phyloP scores from a whole-genome alignment of 2,888 invertebrate genomes.

The Oasisia sp. region DNA sequence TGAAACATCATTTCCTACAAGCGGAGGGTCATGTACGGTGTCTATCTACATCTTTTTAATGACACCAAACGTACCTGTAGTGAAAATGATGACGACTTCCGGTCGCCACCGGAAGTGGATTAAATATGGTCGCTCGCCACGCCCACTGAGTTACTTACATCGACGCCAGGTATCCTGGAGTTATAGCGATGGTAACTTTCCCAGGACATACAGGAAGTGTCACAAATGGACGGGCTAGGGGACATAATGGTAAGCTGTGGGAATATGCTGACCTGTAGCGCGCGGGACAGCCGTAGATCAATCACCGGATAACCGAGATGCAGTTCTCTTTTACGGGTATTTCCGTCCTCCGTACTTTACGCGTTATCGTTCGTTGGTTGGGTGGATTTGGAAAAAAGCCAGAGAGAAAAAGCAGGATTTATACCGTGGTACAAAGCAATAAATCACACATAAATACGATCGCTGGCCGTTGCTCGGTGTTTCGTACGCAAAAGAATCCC shows the following conservation, averaged over 20 bases:
- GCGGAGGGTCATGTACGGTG: background rate
- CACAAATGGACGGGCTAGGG: background rate
- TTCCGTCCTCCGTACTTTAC: background rate
- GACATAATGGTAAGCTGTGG: background rate
- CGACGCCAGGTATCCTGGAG: background rate
- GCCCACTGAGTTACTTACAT: constrained; percentile 17
- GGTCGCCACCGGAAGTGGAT: background rate
- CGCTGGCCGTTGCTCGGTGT: background rate
- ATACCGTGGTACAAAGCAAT: background rate
- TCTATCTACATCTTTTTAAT: background rate
- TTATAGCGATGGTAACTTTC: background rate
- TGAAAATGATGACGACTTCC: constrained; percentile 17
- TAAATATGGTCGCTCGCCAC: background rate
- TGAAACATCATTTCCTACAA: background rate
- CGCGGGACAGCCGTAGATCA: background rate
- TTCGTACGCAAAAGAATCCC: background rate
- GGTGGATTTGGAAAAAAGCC: background rate
- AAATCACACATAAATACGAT: constrained; percentile 2
- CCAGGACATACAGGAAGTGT: background rate
- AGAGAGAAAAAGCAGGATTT: background rate
- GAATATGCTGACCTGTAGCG: background rate
- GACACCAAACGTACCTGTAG: background rate
- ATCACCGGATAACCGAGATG: constrained; percentile 6
- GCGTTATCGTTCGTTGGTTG: background rate
- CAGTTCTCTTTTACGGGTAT: constrained; percentile 9